phyloP scores from a whole-genome alignment of 2,888 invertebrate species.

The Apamea anceps region DNA sequence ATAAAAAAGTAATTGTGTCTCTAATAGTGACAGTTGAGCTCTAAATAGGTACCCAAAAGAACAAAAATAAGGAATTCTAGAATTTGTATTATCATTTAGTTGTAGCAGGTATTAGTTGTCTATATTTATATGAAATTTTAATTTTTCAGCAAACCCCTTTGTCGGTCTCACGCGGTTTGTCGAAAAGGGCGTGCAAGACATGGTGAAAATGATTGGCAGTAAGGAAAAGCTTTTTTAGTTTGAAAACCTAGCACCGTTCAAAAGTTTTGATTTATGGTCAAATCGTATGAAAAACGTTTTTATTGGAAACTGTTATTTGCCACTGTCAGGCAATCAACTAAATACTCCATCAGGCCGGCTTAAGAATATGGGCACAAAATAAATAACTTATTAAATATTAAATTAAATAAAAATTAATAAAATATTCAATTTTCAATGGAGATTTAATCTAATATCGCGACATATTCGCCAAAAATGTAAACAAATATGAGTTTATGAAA shows the following conservation, averaged over 20 bases:
- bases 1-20: background rate
- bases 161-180: rapidly evolving
- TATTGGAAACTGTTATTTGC: background rate
- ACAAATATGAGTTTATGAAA: no score
- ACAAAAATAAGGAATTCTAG: background rate
- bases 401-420: no score
- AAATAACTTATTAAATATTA: no score
- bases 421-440: background rate
- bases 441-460: background rate
- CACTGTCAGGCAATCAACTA: background rate
- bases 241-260: background rate
- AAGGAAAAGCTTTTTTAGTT: background rate
- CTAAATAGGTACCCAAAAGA: background rate
- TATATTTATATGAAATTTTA: background rate
- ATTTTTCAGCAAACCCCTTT: background rate
- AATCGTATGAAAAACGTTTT: background rate
- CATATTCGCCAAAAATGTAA: no score
- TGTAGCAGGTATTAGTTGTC: background rate
- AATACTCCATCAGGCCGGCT: background rate
- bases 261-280: background rate
- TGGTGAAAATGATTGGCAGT: rapidly evolving
- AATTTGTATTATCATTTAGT: background rate
- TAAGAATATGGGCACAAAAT: background rate
- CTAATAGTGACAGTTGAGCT: no score
- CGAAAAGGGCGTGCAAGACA: rapidly evolving